Base-by-base conservation (phyloP, 2,888 invertebrate genomes). In the Apotomis betuletana region DNA sequence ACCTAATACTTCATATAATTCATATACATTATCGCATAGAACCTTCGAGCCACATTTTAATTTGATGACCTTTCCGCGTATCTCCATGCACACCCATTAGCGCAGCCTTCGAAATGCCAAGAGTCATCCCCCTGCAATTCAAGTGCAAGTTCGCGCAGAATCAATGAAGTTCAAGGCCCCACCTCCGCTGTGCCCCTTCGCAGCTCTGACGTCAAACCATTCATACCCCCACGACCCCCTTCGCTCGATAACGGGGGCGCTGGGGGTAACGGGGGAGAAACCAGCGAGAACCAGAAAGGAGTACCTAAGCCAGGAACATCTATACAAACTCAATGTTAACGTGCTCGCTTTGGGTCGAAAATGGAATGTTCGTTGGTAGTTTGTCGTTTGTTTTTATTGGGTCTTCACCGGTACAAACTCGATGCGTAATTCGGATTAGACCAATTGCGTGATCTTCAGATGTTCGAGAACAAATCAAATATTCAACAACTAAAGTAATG, bases 161-260 rank as follows among this genome's bases (percentile, higher is more conserved):
- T 83, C 83, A 79, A 83, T 82, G 78, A 82, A 81, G 83, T 82
- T 83, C 83, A 83, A 82, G 83, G 82, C 76, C 55, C 68, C 55
- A 9, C 64, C 49, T 10, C 67, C 52, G 36, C 67, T 46, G 3
- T 49, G 41, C 62, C 54, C n/a, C 52, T 52, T 5, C 63, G 13
- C 15, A 38, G 55, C 60, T 60, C 70, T 70, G 70, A 70, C 70
- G 70, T 70, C 70, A 70, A 70, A 49, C 70, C 70, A 70, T 70
- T 70, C 70, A 70, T 70, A 12, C 65, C 64, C 58, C 54, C n/a
- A 12, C 36, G 0, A 41, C n/a, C 41, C 15, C 63, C 58, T 46
- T 27, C 65, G 70, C n/a, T 70, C 70, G 60, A 70, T 67, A 70
- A 49, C n/a, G 46, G 36, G 63, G 70, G 51, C 3, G 51, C 41